Base-by-base conservation (phyloP, 2,888 invertebrate species). In the Clivina fossor region DNA sequence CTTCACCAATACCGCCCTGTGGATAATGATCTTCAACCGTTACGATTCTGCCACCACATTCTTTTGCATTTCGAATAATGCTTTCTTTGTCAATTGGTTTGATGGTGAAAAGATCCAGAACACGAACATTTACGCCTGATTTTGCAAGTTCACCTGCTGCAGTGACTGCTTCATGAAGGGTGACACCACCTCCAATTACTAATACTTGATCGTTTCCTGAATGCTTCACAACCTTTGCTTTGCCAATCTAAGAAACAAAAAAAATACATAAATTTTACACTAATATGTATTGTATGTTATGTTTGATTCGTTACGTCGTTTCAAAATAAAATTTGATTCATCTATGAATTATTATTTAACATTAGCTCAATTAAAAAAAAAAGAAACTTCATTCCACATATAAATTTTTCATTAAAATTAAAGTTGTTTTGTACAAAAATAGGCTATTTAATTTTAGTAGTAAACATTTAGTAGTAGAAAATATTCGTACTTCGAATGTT, bases 1-100 rank as follows among this genome's bases (percentile, higher is more conserved):
- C 96, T 72, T 99, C 98, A 58, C 99, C 99, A 51, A 99, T 70
- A 47, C 99, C 99, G 60, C 99, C 96, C 73, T 91, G 91, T 61
- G 88, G 84, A 73, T 99, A 99, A 75, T 99, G 99, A 73, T 99
- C 99, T 74, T 99, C 99, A 0, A 97, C 94, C 26, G 94, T 93
- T 44, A 99, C 72, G 51, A 99, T 82, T 7, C 84, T 78, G 1
- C 94, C 94, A 4, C 88, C 88, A 53, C 82, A 86, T 50, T 86
- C 86, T 59, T 80, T 78, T 2, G 93, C 96, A 71, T 92, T 84
- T 47, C 78, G 76, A 32, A 87, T 72, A 32, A 99, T 84, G 1
- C 85, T 80, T 1, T 81, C 82, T 50, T 78, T 82, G 76, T 99
- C 99, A 62, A 99, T 77, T 0, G 99, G 99, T 76, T 99, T 98